These are phyloP conservation scores for Eupristina koningsbergeri DNA, from an alignment of 1,140 invertebrate species.

Conservation along the genomic window DNA sequence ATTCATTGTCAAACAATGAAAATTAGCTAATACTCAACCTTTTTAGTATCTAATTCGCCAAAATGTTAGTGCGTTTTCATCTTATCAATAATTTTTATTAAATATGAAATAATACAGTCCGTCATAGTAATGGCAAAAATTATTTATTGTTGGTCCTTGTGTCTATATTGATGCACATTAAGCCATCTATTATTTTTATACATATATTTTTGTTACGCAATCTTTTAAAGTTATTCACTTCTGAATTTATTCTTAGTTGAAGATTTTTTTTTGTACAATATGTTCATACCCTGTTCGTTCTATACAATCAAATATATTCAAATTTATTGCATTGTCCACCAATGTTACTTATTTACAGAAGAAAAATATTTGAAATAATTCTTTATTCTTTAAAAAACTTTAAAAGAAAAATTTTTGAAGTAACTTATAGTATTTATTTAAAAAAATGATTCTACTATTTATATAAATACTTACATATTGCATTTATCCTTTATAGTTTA, in stretches of 20 bases:
- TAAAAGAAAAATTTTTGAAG: too few species aligned
- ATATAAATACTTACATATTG: not conserved
- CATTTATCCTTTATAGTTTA: not conserved
- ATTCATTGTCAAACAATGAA: not conserved
- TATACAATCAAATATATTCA: not conserved
- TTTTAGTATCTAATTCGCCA: conserved; percentile 2
- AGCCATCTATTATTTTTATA: not conserved
- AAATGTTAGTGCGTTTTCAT: conserved; percentile 27
- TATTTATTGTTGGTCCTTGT: not conserved
- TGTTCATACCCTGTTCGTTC: conserved; percentile 23
- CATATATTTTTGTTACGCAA: not conserved
- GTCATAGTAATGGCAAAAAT: not conserved
- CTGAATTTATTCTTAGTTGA: not conserved
- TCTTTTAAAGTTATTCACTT: not conserved
- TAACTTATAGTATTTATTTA: too few species aligned
- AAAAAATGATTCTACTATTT: too few species aligned
- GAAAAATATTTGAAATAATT: not conserved
- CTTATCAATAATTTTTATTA: not conserved
- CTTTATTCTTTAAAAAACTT: too few species aligned
- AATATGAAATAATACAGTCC: not conserved
- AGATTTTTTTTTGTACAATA: conserved; percentile 20
- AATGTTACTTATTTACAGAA: not conserved
- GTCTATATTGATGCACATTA: not conserved
- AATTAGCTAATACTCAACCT: not conserved
- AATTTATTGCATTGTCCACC: not conserved